Conservation (phyloP, 1,140 invertebrate genomes). For the Acromyrmex charruanus region DNA sequence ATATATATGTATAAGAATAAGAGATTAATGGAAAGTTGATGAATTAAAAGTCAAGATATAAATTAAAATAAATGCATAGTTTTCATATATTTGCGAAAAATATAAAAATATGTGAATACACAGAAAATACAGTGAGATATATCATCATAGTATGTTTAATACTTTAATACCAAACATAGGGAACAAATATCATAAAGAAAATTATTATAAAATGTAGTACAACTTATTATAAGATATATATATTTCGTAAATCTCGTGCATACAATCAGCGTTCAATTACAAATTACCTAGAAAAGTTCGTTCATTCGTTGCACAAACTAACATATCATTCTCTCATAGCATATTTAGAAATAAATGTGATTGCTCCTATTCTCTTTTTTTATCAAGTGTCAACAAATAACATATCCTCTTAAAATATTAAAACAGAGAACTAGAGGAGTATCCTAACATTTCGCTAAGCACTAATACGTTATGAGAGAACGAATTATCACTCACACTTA, state of each 20-base stretch:
- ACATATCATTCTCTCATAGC: not conserved
- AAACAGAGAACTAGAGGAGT: not conserved
- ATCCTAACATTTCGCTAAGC: not conserved
- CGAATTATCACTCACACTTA: constrained; percentile 40
- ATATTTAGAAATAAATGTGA: not conserved
- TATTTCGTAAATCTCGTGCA: constrained; percentile 52
- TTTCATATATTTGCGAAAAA: not conserved
- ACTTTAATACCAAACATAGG: not conserved
- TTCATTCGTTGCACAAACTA: constrained; percentile 23
- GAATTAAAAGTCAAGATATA: not conserved
- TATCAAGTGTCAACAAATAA: not conserved
- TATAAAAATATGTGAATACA: not conserved
- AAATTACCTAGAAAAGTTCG: constrained; percentile 46
- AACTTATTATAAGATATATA: constrained; percentile 25
- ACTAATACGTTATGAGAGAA: constrained; percentile 25
- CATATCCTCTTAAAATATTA: constrained; percentile 11
- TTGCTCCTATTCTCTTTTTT: not conserved
- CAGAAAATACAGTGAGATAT: not conserved
- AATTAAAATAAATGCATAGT: constrained; percentile 5
- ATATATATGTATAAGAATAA: not conserved
- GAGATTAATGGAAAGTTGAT: not conserved
- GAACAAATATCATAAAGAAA: not conserved
- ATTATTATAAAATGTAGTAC: constrained; percentile 5
- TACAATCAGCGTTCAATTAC: constrained; percentile 24
- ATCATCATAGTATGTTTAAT: not conserved